Evolutionary conservation across 1,140 invertebrate genomes (phyloP), one percentile per base, ranked within the genome.

Genomic region (Trichomalopsis sarcophagae): DNA sequence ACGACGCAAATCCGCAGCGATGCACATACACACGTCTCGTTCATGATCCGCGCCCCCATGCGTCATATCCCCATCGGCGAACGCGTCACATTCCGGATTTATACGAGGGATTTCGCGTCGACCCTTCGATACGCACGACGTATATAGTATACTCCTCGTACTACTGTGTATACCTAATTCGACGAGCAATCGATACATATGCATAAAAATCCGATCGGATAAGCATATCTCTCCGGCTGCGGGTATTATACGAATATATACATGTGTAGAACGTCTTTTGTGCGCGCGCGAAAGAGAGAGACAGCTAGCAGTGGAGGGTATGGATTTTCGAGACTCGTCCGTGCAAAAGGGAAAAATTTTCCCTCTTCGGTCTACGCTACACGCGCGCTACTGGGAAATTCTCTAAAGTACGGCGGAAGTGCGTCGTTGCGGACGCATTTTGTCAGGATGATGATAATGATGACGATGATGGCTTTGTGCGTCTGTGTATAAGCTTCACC

Each of bases 321-420:
- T 50, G 40, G 36, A 76, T 76, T 76, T 76, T 76, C 40, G 40
- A 40, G 44, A 76, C 74, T 76, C 74, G 50, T 74, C 73, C 36
- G 7, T 2, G n/a, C 68, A 27, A 27, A 27, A 27, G 10, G 30
- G 68, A 33, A 74, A 74, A 74, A 74, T n/a, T 44, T 74, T 71
- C 27, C 30, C 55, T 62, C 55, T n/a, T 0, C 2, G 62, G 13
- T n/a, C 27, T 66, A 66, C 1, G 5, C 14, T 62, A 62, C 13
- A 66, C 4, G 11, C 13, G 17, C 17, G 55, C 17, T 62, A 62
- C 21, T 62, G 55, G 21, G 21, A 62, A 62, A 14, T 11, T 71
- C 27, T 71, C 23, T 33, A 71, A 71, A 33, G 55, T 62, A 62
- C 7, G 6, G 17, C 55, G 2, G 50, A 55, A 55, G 50, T 55